Evolutionary conservation across 2,888 invertebrate genomes (phyloP).

Genomic region (Caenorhabditis afra): DNA sequence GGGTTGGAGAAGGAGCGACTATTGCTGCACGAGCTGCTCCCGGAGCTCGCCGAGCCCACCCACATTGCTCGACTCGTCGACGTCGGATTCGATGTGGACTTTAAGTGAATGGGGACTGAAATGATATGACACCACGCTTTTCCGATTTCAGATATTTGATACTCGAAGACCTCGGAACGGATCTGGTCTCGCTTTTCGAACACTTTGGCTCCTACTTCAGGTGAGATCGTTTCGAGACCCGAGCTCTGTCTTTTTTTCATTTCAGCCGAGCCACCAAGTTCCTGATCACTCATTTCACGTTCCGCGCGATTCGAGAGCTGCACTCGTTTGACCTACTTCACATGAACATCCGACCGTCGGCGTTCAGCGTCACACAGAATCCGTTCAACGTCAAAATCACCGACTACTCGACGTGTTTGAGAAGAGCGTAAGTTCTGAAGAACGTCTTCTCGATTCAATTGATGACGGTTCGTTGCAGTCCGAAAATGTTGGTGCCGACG

Average conservation of each 20-base stretch:
- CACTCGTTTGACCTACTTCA: slow-evolving; percentile 27
- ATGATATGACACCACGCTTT: no score
- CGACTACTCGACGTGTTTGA: slow-evolving; percentile 18
- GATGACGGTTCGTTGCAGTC: no score
- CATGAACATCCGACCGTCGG: slow-evolving; percentile 27
- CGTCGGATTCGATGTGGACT: slow-evolving; percentile 15
- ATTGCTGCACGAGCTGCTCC: slow-evolving; percentile 27
- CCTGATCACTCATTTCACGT: slow-evolving; percentile 32
- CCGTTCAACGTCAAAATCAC: slow-evolving; percentile 38
- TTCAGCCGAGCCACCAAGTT: slow-evolving; percentile 10
- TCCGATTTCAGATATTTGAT: slow-evolving; percentile 33
- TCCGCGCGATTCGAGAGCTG: slow-evolving; percentile 37
- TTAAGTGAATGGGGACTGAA: slow-evolving; percentile 18
- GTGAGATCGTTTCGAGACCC: no score
- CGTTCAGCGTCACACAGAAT: slow-evolving; percentile 22
- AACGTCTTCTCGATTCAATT: no score
- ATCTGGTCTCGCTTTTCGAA: slow-evolving; percentile 18
- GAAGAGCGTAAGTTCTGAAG: slow-evolving; percentile 5
- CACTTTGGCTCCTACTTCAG: not conserved
- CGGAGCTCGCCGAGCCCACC: slow-evolving; percentile 29
- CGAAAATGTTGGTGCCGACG: not conserved
- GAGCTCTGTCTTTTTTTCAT: no score
- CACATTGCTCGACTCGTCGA: slow-evolving; percentile 32
- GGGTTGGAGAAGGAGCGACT: slow-evolving; percentile 25
- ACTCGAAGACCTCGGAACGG: slow-evolving; percentile 37